phyloP scores from a whole-genome alignment of 2,888 invertebrate species.

The Ditula angustiorana region DNA sequence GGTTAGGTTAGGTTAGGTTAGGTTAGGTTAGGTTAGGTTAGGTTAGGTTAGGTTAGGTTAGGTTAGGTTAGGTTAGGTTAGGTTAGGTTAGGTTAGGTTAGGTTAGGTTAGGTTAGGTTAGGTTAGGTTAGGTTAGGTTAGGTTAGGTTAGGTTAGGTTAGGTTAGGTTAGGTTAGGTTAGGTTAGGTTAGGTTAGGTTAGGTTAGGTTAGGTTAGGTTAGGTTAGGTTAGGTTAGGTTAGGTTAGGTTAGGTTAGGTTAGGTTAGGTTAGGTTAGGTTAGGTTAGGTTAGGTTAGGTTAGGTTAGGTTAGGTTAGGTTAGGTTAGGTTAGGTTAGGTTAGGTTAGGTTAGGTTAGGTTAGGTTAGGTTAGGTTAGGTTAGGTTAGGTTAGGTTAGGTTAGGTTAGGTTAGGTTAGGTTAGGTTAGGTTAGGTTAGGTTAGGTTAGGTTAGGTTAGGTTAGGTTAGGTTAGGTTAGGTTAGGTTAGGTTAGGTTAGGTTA shows the following conservation, averaged over 20 bases:
- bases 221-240: slow-evolving; percentile 19
- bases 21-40: slow-evolving; percentile 35
- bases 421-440: slow-evolving; percentile 29
- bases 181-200: slow-evolving; percentile 21
- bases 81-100: slow-evolving; percentile 16
- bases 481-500: no score
- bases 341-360: slow-evolving; percentile 32
- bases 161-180: slow-evolving; percentile 23
- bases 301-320: slow-evolving; percentile 18
- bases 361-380: slow-evolving; percentile 7
- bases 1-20: slow-evolving; percentile 33
- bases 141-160: slow-evolving; percentile 23
- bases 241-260: slow-evolving; percentile 22
- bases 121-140: slow-evolving; percentile 12
- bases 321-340: slow-evolving; percentile 26
- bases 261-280: slow-evolving; percentile 23
- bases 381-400: slow-evolving; percentile 15
- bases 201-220: slow-evolving; percentile 11
- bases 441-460: slow-evolving; percentile 19
- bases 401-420: slow-evolving; percentile 19
- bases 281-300: slow-evolving; percentile 32
- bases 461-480: no score
- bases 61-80: slow-evolving; percentile 25
- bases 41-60: slow-evolving; percentile 32
- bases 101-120: slow-evolving; percentile 23